Conservation (phyloP, 2,888 invertebrate genomes). For the Drosophila kanekoi region DNA sequence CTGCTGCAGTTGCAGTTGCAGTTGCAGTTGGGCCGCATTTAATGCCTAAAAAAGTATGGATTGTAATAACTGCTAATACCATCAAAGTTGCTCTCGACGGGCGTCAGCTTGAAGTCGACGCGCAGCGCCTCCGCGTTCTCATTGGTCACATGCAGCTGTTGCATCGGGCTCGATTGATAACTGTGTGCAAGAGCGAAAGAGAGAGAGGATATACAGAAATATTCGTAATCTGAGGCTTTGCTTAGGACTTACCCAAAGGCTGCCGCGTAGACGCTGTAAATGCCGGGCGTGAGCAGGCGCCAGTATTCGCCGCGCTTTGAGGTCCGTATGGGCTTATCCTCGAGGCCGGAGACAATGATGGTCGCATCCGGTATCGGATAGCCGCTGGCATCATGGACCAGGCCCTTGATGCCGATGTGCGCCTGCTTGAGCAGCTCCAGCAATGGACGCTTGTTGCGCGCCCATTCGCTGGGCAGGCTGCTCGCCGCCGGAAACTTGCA, state of each 20-base stretch:
- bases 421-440: conserved; percentile 93
- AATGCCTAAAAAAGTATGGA: conserved; percentile 83
- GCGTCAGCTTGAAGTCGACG: conserved; percentile 83
- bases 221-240: not conserved
- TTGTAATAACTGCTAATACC: conserved; percentile 84
- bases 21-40: conserved; percentile 34
- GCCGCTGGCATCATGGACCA: conserved; percentile 84
- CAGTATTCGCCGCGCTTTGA: conserved; percentile 96
- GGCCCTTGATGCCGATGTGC: conserved; percentile 89
- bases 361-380: conserved; percentile 88
- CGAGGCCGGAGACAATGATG: conserved; percentile 91
- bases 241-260: conserved; percentile 89
- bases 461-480: conserved; percentile 92
- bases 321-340: conserved; percentile 91
- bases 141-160: conserved; percentile 84
- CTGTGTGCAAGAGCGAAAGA: conserved; percentile 77
- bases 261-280: conserved; percentile 90
- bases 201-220: not conserved
- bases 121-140: conserved; percentile 82
- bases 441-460: conserved; percentile 93
- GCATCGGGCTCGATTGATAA: conserved; percentile 86
- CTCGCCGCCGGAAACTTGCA: conserved; percentile 94
- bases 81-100: conserved; percentile 83
- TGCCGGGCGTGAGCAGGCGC: conserved; percentile 95
- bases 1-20: conserved; percentile 5